Evolutionary conservation across 2,888 invertebrate genomes (phyloP), one percentile per base, ranked within the genome.

Genomic region (Lasius platythorax): DNA sequence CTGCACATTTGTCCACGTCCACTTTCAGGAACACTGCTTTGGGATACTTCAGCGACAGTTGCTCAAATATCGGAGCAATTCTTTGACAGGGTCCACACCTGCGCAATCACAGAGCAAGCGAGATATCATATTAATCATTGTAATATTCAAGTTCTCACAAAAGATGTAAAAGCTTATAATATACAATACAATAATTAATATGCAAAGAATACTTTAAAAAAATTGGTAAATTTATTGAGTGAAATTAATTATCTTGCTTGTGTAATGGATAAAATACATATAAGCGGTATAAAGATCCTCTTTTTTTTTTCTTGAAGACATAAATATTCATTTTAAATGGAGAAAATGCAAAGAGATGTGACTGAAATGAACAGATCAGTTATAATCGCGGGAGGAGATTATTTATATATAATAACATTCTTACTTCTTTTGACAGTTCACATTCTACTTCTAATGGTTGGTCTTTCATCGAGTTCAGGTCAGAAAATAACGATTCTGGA

Each of bases 71-170:
- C 11, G 99, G 99, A 6, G 99, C 98, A 93, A 99, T 99, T 93
- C 97, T 96, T 93, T 98, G 98, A 94, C 99, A 99, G 4, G 99
- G 99, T 1, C 98, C 99, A 95, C 99, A 99, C 99, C 99, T 98
- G 91, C 1, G 23, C 3, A 72, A 30, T n/a, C n/a, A n/a, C 2
- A 40, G 64, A 33, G 12, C 53, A 15, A 28, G 9, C 15, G 3
- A 33, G 5, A 40, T 23, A 50, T 53, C 8, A 33, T 3, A 33
- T 43, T 46, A 33, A 33, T 75, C 15, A 46, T 23, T 18, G 15
- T 37, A 9, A 50, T 50, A 53, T n/a, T 53, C 3, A 53, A n/a
- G n/a, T 53, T 53, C n/a, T 53, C n/a, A 53, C 8, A 8, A 53
- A 53, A 53, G 2, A 53, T 53, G 6, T 53, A n/a, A n/a, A n/a